These are phyloP conservation scores for Macrotus californicus DNA, from an alignment of 2,113 vertebrate genomes.

Conservation along the genomic window DNA sequence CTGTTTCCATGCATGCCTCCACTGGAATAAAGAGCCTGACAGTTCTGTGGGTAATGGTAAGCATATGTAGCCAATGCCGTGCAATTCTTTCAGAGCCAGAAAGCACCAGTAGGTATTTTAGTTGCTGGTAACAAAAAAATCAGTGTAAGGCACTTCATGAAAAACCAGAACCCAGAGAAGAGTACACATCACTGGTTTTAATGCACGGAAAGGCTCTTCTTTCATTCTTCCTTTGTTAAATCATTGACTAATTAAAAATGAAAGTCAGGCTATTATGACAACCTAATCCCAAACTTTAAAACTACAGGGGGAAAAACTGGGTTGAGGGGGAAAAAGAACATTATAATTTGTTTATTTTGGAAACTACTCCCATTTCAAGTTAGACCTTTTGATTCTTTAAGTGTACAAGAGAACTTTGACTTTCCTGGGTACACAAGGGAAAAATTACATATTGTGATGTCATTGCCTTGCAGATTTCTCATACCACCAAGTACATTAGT, in stretches of 20 bases:
- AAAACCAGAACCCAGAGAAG: slow-evolving; percentile 62
- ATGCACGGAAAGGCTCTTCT: slow-evolving; percentile 14
- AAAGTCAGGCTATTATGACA: slow-evolving; percentile 67
- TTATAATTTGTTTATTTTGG: slow-evolving; percentile 77
- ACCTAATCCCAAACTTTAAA: slow-evolving; percentile 74
- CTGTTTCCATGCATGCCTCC: slow-evolving; percentile 79
- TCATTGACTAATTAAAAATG: slow-evolving; percentile 66
- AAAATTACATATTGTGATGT: slow-evolving; percentile 77
- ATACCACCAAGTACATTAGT: slow-evolving; percentile 76
- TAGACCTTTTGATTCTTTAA: slow-evolving; percentile 77
- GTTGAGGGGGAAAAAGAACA: slow-evolving; percentile 52
- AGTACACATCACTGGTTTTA: slow-evolving; percentile 63
- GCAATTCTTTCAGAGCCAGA: slow-evolving; percentile 76
- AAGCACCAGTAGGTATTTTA: slow-evolving; percentile 81
- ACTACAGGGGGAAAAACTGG: neutral
- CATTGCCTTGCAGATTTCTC: slow-evolving; percentile 77
- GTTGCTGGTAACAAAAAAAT: slow-evolving; percentile 72
- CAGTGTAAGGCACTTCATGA: slow-evolving; percentile 74
- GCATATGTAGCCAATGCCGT: slow-evolving; percentile 79
- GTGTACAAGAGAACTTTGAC: slow-evolving; percentile 74
- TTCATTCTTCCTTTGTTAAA: slow-evolving; percentile 42
- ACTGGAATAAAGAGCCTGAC: slow-evolving; percentile 78
- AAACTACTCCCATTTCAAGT: slow-evolving; percentile 73
- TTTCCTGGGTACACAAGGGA: slow-evolving; percentile 75
- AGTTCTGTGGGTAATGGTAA: slow-evolving; percentile 82